phyloP scores from a whole-genome alignment of 2,113 vertebrate species.

The Paratilapia polleni region DNA sequence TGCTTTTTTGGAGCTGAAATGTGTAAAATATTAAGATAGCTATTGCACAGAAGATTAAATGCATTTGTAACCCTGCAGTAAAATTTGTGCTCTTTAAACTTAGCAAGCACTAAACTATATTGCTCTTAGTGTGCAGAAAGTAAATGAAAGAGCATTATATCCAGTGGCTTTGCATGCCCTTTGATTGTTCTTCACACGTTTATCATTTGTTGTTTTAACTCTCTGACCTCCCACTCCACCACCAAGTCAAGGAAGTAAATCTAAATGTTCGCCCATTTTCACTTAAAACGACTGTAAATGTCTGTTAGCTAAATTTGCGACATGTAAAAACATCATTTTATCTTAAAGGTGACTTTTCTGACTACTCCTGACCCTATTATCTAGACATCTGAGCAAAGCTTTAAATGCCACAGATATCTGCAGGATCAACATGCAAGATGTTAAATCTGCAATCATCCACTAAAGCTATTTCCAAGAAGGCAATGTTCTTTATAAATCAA shows the following conservation, averaged over 20 bases:
- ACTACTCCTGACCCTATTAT: not conserved
- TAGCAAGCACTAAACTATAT: not conserved
- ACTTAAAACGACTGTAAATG: not conserved
- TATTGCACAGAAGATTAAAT: not conserved
- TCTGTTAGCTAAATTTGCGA: not conserved
- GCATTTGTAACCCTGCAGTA: not conserved
- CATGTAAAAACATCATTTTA: not conserved
- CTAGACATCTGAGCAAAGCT: not conserved
- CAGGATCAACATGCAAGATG: not conserved
- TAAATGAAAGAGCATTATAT: not conserved
- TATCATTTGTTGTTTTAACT: not conserved
- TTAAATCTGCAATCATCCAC: not conserved
- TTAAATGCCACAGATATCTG: not conserved
- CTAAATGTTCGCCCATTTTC: not conserved
- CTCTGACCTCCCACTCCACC: not conserved
- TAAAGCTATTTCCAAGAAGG: not conserved
- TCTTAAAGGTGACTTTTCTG: not conserved
- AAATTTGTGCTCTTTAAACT: not conserved
- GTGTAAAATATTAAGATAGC: not conserved
- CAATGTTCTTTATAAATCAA: not conserved
- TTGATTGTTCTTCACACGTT: not conserved
- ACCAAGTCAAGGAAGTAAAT: not conserved
- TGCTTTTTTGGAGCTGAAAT: not conserved
- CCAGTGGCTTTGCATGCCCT: not conserved
- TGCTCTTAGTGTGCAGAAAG: not conserved